These are phyloP conservation scores for Incurvaria masculella DNA, from an alignment of 2,888 invertebrate species.

Conservation along the genomic window DNA sequence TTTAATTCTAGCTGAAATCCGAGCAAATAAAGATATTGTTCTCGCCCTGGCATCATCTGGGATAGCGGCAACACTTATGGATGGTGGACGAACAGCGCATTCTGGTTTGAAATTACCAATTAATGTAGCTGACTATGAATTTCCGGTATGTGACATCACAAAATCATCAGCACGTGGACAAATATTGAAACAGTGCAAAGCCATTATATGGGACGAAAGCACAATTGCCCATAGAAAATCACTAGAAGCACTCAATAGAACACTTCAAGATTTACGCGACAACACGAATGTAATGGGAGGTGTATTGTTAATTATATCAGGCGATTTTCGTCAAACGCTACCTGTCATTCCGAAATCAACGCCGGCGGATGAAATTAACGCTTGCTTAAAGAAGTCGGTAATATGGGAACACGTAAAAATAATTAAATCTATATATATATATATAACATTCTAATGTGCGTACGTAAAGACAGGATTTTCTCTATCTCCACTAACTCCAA, in stretches of 20 bases:
- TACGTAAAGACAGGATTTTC: too few species aligned
- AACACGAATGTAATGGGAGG: neutral
- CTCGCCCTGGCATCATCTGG: constrained; percentile 6
- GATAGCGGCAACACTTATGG: constrained; percentile 4
- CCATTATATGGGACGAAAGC: too few species aligned
- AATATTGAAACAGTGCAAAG: too few species aligned
- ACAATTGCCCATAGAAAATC: too few species aligned
- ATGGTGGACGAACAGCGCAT: constrained; percentile 6
- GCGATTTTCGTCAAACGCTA: too few species aligned
- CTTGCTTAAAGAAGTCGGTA: neutral
- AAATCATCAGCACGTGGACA: too few species aligned
- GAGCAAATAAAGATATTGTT: too few species aligned
- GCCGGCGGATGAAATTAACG: neutral
- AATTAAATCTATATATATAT: too few species aligned
- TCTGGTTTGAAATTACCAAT: constrained; percentile 1
- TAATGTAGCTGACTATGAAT: neutral
- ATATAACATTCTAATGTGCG: too few species aligned
- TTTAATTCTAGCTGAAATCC: neutral
- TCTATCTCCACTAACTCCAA: too few species aligned
- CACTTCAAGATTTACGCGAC: too few species aligned
- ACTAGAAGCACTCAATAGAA: too few species aligned
- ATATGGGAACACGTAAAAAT: neutral
- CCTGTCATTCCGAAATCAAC: neutral
- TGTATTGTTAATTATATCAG: neutral
- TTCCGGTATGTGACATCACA: neutral